A percentile compares a stretch with the other conserved stretches of the same genome.
Evolutionary conservation across 2,797 vertebrate genomes (phyloP).

Genomic region (Choloepus didactylus): DNA sequence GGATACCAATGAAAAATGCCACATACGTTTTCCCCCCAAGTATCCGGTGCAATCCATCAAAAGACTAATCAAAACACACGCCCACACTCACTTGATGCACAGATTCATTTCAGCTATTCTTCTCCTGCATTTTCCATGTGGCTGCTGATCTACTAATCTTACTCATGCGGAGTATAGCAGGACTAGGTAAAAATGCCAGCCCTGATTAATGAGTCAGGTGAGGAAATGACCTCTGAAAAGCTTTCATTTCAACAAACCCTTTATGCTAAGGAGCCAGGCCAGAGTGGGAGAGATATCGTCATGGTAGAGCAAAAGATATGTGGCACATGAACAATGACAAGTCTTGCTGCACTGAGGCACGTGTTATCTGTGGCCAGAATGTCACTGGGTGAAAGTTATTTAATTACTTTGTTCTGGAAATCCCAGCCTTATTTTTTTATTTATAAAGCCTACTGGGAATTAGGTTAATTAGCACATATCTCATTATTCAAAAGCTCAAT

Average conservation of each 20-base stretch:
- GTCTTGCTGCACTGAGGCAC: slow-evolving; percentile 10
- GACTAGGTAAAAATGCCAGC: slow-evolving; percentile 81
- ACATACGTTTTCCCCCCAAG: slow-evolving; percentile 79
- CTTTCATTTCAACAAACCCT: slow-evolving; percentile 86
- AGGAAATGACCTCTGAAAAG: slow-evolving; percentile 85
- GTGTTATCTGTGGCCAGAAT: slow-evolving; percentile 57
- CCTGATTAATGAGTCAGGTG: slow-evolving; percentile 85
- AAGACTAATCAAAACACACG: slow-evolving; percentile 84
- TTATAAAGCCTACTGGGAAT: slow-evolving; percentile 37
- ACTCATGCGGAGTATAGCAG: slow-evolving; percentile 78
- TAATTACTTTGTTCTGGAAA: slow-evolving; percentile 79
- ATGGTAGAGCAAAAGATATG: slow-evolving; percentile 79
- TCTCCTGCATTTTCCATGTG: slow-evolving; percentile 82
- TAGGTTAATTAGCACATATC: slow-evolving; percentile 66
- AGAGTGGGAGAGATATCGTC: slow-evolving; percentile 22
- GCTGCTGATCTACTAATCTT: slow-evolving; percentile 81
- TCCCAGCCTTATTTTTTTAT: slow-evolving; percentile 36
- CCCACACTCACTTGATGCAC: slow-evolving; percentile 77
- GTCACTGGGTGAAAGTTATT: slow-evolving; percentile 66
- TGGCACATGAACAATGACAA: slow-evolving; percentile 60
- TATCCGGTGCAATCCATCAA: slow-evolving; percentile 84
- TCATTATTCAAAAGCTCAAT: slow-evolving; percentile 25
- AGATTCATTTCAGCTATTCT: slow-evolving; percentile 80
- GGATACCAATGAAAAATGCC: slow-evolving; percentile 86
- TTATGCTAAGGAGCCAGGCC: slow-evolving; percentile 81